phyloP scores from a whole-genome alignment of 2,113 vertebrate species.

The Elaphurus davidianus region DNA sequence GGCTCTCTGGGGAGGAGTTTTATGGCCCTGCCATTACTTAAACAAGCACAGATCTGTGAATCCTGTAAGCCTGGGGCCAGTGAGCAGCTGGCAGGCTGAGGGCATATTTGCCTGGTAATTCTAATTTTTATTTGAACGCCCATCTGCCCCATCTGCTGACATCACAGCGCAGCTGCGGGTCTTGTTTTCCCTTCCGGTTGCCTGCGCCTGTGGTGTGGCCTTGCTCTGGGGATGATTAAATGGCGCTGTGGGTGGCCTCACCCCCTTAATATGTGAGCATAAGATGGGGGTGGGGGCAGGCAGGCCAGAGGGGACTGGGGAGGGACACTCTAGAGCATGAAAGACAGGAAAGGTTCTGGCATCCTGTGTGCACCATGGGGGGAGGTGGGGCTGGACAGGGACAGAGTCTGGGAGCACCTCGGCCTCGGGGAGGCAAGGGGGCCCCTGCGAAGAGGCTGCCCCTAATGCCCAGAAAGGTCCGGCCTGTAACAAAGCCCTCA shows the following conservation, averaged over 20 bases:
- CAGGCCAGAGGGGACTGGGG: neutral
- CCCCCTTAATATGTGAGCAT: neutral
- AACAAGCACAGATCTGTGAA: slow-evolving; percentile 29
- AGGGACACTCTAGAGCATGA: neutral
- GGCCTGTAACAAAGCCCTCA: neutral
- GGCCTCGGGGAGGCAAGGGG: neutral
- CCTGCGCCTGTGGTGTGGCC: neutral
- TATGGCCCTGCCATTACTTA: slow-evolving; percentile 53
- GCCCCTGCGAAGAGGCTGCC: neutral
- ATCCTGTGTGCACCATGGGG: neutral
- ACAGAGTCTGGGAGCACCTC: neutral
- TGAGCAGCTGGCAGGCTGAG: slow-evolving; percentile 72
- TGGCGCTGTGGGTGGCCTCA: slow-evolving; percentile 30
- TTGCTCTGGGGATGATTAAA: slow-evolving; percentile 48
- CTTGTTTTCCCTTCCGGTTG: slow-evolving; percentile 56
- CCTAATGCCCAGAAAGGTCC: neutral
- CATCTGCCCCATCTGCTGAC: slow-evolving; percentile 53
- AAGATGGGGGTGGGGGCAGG: neutral
- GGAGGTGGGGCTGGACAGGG: neutral
- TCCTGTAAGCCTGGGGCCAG: slow-evolving; percentile 17
- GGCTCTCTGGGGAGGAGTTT: neutral
- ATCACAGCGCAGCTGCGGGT: slow-evolving; percentile 61
- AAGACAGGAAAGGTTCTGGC: neutral
- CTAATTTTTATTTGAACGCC: slow-evolving; percentile 71
- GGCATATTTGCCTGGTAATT: slow-evolving; percentile 75